phyloP scores from a whole-genome alignment of 2,888 invertebrate species.

The Apodemia hepburni region DNA sequence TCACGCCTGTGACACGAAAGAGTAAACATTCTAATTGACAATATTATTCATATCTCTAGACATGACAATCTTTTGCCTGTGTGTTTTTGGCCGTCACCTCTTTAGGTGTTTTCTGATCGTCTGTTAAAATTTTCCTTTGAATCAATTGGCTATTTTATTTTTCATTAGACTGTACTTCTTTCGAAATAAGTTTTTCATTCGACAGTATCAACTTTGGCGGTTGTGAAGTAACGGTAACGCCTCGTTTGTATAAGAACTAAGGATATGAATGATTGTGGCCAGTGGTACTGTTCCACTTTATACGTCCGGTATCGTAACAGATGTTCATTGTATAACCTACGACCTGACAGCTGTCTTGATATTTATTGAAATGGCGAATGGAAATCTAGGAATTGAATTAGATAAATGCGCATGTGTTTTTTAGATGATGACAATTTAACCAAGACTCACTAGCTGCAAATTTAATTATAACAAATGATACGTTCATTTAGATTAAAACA shows the following conservation, averaged over 20 bases:
- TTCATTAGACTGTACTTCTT: background rate
- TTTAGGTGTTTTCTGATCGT: too few relatives aligned
- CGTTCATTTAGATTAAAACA: too few relatives aligned
- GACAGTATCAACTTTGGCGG: conserved; percentile 3
- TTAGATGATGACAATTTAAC: background rate
- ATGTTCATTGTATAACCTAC: conserved; percentile 22
- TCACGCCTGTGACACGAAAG: too few relatives aligned
- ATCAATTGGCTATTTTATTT: background rate
- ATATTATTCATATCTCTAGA: too few relatives aligned
- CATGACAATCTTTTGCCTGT: too few relatives aligned
- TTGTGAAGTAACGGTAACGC: background rate
- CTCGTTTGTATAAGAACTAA: conserved; percentile 14
- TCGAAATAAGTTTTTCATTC: background rate
- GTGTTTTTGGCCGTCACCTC: too few relatives aligned
- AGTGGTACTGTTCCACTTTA: conserved; percentile 24
- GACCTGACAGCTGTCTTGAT: conserved; percentile 20
- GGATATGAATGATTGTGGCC: conserved; percentile 25
- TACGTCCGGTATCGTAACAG: conserved; percentile 25
- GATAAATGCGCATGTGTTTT: conserved; percentile 9
- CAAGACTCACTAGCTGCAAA: background rate
- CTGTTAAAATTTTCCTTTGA: too few relatives aligned
- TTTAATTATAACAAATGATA: background rate
- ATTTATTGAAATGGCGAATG: conserved; percentile 19
- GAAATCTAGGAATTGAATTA: conserved; percentile 7
- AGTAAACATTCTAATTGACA: too few relatives aligned